Conservation (phyloP, 2,113 vertebrate genomes). For the Platycercus adscitus region DNA sequence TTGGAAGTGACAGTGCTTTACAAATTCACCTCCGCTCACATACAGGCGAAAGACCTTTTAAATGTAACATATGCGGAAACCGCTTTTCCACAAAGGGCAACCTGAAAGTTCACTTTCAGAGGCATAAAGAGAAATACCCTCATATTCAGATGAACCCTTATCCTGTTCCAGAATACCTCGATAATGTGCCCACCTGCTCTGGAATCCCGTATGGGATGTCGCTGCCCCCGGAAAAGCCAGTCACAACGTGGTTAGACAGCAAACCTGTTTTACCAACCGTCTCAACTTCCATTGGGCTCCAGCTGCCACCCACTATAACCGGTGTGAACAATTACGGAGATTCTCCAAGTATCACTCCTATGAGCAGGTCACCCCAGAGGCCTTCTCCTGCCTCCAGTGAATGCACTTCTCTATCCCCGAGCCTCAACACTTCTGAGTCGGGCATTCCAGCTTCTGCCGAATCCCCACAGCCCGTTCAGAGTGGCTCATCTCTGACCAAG, state of each 20-base stretch:
- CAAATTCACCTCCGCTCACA: slow-evolving; percentile 99
- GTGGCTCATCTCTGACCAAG: slow-evolving; percentile 81
- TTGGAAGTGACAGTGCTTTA: slow-evolving; percentile 97
- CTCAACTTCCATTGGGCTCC: slow-evolving; percentile 88
- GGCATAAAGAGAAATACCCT: slow-evolving; percentile 99
- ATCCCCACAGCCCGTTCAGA: slow-evolving; percentile 82
- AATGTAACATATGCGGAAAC: slow-evolving; percentile 99
- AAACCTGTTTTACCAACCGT: slow-evolving; percentile 91
- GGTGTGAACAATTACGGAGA: slow-evolving; percentile 84
- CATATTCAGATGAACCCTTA: slow-evolving; percentile 99
- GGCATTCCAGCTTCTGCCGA: slow-evolving; percentile 76
- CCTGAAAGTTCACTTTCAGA: slow-evolving; percentile 98
- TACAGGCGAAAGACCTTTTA: slow-evolving; percentile 96
- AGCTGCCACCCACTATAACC: slow-evolving; percentile 89
- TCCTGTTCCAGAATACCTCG: slow-evolving; percentile 98
- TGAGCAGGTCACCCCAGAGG: slow-evolving; percentile 92
- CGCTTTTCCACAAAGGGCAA: slow-evolving; percentile 99
- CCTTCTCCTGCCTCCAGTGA: slow-evolving; percentile 94
- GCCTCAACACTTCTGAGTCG: slow-evolving; percentile 82
- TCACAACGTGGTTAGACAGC: slow-evolving; percentile 97
- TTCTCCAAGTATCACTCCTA: slow-evolving; percentile 90
- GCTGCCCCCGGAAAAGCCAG: slow-evolving; percentile 94
- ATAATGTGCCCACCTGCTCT: slow-evolving; percentile 97
- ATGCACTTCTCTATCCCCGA: slow-evolving; percentile 93
- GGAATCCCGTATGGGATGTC: slow-evolving; percentile 99